Conservation (phyloP, 2,113 vertebrate species). For the Zingel zingel region DNA sequence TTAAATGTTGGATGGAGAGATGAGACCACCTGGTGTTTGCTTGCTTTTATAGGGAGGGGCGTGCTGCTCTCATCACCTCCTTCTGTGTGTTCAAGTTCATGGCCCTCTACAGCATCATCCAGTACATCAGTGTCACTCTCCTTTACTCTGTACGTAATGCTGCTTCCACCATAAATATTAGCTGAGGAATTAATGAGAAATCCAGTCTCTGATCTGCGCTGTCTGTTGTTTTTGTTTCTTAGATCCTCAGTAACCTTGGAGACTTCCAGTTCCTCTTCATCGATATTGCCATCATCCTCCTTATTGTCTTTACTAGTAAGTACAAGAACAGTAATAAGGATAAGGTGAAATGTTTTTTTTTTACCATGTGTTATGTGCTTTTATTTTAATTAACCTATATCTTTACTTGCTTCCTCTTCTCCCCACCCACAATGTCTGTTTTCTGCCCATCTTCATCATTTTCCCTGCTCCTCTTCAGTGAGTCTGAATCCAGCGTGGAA, state of each 20-base stretch:
- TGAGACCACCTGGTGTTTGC: not conserved
- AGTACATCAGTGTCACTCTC: slow-evolving; percentile 96
- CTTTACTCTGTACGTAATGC: slow-evolving; percentile 93
- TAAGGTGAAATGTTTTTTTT: not conserved
- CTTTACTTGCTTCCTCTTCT: no score
- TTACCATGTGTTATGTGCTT: not conserved
- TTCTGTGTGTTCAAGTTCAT: slow-evolving; percentile 99
- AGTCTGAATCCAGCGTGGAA: slow-evolving; percentile 97
- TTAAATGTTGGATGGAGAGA: not conserved
- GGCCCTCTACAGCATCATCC: slow-evolving; percentile 99
- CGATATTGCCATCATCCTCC: slow-evolving; percentile 95
- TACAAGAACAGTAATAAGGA: slow-evolving; percentile 44
- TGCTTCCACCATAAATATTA: not conserved
- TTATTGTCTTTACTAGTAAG: slow-evolving; percentile 98
- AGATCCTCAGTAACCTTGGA: slow-evolving; percentile 97
- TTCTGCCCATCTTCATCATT: not conserved
- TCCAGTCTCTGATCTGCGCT: not conserved
- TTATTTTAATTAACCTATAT: not conserved
- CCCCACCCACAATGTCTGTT: not conserved
- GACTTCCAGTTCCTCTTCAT: slow-evolving; percentile 99
- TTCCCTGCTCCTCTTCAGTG: slow-evolving; percentile 83
- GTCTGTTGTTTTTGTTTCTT: slow-evolving; percentile 32
- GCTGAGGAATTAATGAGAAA: not conserved
- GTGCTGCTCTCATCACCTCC: slow-evolving; percentile 97
- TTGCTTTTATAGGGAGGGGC: slow-evolving; percentile 91